Evolutionary conservation across 2,888 invertebrate species (phyloP), one percentile per base, ranked within the genome.

Genomic region (Lasius platythorax): DNA sequence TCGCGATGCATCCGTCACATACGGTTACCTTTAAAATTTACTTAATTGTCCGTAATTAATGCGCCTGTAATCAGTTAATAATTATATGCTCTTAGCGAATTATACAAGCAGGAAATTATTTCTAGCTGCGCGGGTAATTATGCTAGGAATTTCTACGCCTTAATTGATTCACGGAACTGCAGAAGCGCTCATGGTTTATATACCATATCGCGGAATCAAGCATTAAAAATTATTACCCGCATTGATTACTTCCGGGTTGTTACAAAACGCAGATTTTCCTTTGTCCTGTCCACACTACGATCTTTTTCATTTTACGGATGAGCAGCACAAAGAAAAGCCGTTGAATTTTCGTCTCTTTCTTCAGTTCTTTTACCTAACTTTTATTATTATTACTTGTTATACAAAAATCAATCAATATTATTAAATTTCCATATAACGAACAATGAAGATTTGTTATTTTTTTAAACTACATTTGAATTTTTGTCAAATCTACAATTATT

Each of bases 11-110:
- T 23, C 76, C 79, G 86, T 83, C 72, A 85, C 84, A 82, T 75
- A 82, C 58, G 74, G 82, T 78, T 85, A 73, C 82, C 82, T 61
- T 73, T 67, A 53, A 78, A 82, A 85, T 82, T 74, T 63, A 63
- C 85, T 82, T 85, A 86, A 86, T 85, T 82, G 78, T 82, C 40
- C 64, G 70, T 85, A 86, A 86, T 86, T 82, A 82, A 85, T 86
- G 68, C 40, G 53, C 82, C 70, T 67, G 85, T 83, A 86, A 86
- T 76, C 84, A 82, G 82, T 82, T 78, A 84, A 84, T 85, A 84
- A 85, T 84, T 78, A 85, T 73, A 73, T 46, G 15, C 75, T 79
- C 68, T 81, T 76, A 84, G 75, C 64, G 74, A 64, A 61, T 79
- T 67, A 81, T 70, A 75, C 74, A 64, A 78, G 85, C 85, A 83